A percentile compares a stretch with the other conserved stretches of the same genome.
These are phyloP conservation scores for Magallana nippona DNA, from an alignment of 2,888 invertebrate genomes.

Conservation along the genomic window DNA sequence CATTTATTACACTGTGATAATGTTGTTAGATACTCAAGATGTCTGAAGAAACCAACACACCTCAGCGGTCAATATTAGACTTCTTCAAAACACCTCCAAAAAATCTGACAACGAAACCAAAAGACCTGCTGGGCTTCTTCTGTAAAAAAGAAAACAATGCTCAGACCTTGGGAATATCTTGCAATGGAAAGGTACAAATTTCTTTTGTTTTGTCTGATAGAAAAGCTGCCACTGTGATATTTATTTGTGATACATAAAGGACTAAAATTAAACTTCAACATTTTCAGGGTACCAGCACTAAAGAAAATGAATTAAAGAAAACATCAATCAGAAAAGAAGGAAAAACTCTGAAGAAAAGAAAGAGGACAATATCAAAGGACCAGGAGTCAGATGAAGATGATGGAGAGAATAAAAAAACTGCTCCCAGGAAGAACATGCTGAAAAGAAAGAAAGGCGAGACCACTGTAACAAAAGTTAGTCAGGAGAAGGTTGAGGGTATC, in stretches of 20 bases:
- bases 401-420: background rate
- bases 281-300: background rate
- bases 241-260: background rate
- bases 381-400: background rate
- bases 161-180: background rate
- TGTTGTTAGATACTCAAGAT: slow-evolving; percentile 5
- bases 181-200: slow-evolving; percentile 16
- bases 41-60: slow-evolving; percentile 40
- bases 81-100: slow-evolving; percentile 64
- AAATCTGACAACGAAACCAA: slow-evolving; percentile 52
- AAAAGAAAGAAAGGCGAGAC: slow-evolving; percentile 34
- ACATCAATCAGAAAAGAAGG: slow-evolving; percentile 42
- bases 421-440: background rate
- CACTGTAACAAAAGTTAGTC: slow-evolving; percentile 15
- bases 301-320: slow-evolving; percentile 24
- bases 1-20: background rate
- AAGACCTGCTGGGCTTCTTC: slow-evolving; percentile 57
- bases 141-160: slow-evolving; percentile 41
- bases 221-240: too few relatives aligned
- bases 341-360: slow-evolving; percentile 44
- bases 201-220: background rate
- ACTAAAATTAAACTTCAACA: background rate
- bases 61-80: slow-evolving; percentile 59
- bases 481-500: background rate
- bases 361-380: background rate